phyloP scores from a whole-genome alignment of 2,113 vertebrate species.

The Xenus cinereus region DNA sequence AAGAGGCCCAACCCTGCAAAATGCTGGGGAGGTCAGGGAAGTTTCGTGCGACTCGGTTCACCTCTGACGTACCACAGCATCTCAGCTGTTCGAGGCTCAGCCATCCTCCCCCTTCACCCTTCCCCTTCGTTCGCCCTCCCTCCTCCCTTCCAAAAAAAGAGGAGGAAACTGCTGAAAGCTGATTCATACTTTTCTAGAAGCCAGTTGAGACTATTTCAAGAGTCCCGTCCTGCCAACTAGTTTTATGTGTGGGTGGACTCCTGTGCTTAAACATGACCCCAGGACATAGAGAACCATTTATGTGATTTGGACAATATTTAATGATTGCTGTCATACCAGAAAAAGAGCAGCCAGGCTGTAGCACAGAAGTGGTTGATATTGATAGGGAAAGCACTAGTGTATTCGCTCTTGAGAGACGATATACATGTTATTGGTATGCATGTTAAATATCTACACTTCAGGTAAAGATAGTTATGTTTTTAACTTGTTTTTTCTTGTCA shows the following conservation, averaged over 20 bases:
- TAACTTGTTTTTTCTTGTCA: neutral
- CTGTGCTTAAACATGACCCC: neutral
- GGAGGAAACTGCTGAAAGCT: neutral
- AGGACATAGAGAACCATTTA: neutral
- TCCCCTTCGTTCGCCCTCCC: neutral
- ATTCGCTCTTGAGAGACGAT: neutral
- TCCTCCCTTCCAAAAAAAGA: neutral
- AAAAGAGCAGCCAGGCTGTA: neutral
- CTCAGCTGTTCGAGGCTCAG: neutral
- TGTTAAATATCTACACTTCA: neutral
- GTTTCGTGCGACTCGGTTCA: neutral
- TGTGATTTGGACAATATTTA: neutral
- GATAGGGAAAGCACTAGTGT: neutral
- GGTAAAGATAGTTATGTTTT: neutral
- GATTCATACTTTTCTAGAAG: conserved; percentile 13
- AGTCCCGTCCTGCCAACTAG: neutral
- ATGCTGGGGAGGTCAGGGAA: neutral
- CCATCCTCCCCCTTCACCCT: neutral
- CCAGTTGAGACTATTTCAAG: neutral
- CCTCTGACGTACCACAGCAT: neutral
- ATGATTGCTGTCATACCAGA: neutral
- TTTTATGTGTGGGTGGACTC: neutral
- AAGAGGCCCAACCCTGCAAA: neutral
- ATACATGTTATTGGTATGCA: neutral
- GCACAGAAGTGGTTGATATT: neutral